Conservation (phyloP, 1,140 invertebrate genomes). For the Drosophila subobscura region DNA sequence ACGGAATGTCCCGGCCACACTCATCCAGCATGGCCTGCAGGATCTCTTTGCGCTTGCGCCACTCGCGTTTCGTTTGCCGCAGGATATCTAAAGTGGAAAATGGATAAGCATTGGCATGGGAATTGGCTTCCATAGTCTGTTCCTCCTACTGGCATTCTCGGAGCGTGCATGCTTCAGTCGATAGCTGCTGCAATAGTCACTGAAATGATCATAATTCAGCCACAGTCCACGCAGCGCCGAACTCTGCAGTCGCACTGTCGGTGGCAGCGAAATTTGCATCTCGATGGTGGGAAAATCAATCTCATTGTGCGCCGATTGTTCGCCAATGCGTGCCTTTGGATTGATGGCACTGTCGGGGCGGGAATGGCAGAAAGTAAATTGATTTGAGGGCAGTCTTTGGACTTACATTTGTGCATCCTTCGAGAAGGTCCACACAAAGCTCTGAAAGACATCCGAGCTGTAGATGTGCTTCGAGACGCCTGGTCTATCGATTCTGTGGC, state of each 20-base stretch:
- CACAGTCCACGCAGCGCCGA: conserved; percentile 86
- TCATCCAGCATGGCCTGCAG: conserved; percentile 76
- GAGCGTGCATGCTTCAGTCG: conserved; percentile 68
- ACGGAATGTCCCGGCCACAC: conserved; percentile 57
- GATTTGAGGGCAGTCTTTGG: neutral
- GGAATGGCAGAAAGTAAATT: neutral
- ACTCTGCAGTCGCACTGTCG: conserved; percentile 84
- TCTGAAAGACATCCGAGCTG: conserved; percentile 75
- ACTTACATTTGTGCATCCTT: conserved; percentile 80
- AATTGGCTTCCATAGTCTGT: neutral
- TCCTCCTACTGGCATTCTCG: conserved; percentile 60
- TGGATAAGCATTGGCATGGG: neutral
- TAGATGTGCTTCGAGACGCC: conserved; percentile 79
- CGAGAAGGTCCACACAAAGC: conserved; percentile 81
- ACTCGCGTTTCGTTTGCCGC: conserved; percentile 77
- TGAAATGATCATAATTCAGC: conserved; percentile 87
- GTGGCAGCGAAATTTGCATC: conserved; percentile 85
- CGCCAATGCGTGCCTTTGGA: conserved; percentile 74
- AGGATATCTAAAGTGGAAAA: conserved; percentile 64
- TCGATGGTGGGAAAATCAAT: conserved; percentile 86
- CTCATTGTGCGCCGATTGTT: conserved; percentile 83
- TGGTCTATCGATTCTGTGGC: conserved; percentile 69
- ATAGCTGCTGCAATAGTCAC: conserved; percentile 84
- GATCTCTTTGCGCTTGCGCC: conserved; percentile 82
- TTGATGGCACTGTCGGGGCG: conserved; percentile 55